These are phyloP conservation scores for Lepidurus packardi DNA, from an alignment of 1,140 invertebrate genomes.

Conservation along the genomic window DNA sequence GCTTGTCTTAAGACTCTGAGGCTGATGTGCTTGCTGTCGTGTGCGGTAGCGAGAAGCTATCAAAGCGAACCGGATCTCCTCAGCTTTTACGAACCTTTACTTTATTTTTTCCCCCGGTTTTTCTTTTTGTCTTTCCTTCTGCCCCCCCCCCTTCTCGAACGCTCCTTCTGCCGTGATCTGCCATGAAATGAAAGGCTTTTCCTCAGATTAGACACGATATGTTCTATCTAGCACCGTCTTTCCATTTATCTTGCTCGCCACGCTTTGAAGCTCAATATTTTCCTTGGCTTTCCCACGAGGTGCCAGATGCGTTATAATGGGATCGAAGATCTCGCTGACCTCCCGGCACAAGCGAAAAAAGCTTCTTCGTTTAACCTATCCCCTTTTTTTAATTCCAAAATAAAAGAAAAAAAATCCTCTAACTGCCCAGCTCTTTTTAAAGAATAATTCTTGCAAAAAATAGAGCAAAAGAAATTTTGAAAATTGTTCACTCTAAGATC, in stretches of 20 bases:
- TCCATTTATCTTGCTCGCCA: neutral
- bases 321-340: too few species aligned
- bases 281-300: too few species aligned
- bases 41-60: slow-evolving; percentile 20
- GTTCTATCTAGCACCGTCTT: neutral
- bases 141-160: neutral
- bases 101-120: neutral
- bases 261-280: too few species aligned
- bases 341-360: too few species aligned
- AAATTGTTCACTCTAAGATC: too few species aligned
- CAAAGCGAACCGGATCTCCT: neutral
- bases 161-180: neutral
- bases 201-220: neutral
- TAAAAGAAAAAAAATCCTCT: too few species aligned
- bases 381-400: too few species aligned
- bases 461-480: too few species aligned
- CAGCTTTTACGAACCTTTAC: neutral
- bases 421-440: too few species aligned
- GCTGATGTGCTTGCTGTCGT: neutral
- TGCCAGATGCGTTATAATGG: too few species aligned
- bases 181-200: slow-evolving; percentile 17
- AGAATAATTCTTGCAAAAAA: too few species aligned
- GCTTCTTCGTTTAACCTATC: too few species aligned
- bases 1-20: slow-evolving; percentile 12
- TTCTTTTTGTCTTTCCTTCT: neutral